Percentiles rank a stretch among this genome's conserved stretches.
phyloP scores from a whole-genome alignment of 1,140 invertebrate species.

The Heliconius hermathena region DNA sequence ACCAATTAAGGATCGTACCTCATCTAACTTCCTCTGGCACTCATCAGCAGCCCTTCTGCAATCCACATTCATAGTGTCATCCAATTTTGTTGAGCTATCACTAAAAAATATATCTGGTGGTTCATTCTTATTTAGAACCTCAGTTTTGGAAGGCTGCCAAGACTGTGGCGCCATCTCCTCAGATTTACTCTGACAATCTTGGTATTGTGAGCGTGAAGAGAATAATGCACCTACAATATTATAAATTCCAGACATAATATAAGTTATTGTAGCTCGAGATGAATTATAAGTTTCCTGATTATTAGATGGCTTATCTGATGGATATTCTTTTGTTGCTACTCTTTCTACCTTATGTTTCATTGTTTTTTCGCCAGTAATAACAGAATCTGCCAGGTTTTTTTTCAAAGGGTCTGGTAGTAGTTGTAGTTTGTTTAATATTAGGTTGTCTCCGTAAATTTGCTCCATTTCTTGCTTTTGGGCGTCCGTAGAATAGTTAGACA shows the following conservation, averaged over 20 bases:
- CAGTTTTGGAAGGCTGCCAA: slow-evolving; percentile 60
- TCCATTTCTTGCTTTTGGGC: slow-evolving; percentile 54
- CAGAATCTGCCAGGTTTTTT: slow-evolving; percentile 68
- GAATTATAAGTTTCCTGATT: slow-evolving; percentile 42
- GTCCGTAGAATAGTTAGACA: slow-evolving; percentile 60
- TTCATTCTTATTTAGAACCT: slow-evolving; percentile 65
- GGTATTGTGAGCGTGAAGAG: slow-evolving; percentile 53
- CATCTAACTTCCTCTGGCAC: slow-evolving; percentile 61
- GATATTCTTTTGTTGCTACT: slow-evolving; percentile 41
- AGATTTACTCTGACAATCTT: slow-evolving; percentile 50
- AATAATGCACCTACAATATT: slow-evolving; percentile 61
- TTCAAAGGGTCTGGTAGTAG: slow-evolving; percentile 63
- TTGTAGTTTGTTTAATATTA: slow-evolving; percentile 58
- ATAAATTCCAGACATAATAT: slow-evolving; percentile 60
- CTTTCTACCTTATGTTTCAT: slow-evolving; percentile 46
- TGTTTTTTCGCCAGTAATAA: slow-evolving; percentile 50
- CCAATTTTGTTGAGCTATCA: slow-evolving; percentile 44
- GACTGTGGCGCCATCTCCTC: slow-evolving; percentile 48
- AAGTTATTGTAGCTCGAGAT: slow-evolving; percentile 50
- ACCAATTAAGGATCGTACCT: slow-evolving; percentile 49
- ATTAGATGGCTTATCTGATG: slow-evolving; percentile 36
- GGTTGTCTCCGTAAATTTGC: slow-evolving; percentile 47
- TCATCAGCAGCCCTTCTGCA: slow-evolving; percentile 45
- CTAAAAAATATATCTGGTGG: slow-evolving; percentile 42
- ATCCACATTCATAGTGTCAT: slow-evolving; percentile 51